phyloP scores from a whole-genome alignment of 1,140 invertebrate species.

The Drosophila lowei region DNA sequence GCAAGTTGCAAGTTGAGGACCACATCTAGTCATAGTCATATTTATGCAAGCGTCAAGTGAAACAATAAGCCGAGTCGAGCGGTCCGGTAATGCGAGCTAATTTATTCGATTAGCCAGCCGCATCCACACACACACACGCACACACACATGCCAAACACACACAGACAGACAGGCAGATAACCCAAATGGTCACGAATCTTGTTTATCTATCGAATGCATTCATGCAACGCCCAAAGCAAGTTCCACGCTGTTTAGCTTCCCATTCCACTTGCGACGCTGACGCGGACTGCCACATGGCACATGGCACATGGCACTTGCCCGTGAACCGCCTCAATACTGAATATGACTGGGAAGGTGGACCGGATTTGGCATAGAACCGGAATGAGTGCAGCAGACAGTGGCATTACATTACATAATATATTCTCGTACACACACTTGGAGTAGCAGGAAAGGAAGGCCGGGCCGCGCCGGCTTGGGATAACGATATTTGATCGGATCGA shows the following conservation, averaged over 20 bases:
- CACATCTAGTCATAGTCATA: slow-evolving; percentile 10
- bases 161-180: neutral
- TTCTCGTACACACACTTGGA: too few species aligned
- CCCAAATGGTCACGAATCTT: slow-evolving; percentile 42
- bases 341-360: slow-evolving; percentile 32
- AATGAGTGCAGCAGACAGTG: too few species aligned
- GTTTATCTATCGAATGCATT: slow-evolving; percentile 46
- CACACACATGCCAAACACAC: too few species aligned
- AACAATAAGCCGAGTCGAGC: slow-evolving; percentile 46
- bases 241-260: slow-evolving; percentile 19
- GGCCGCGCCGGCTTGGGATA: neutral
- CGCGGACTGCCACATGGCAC: slow-evolving; percentile 13
- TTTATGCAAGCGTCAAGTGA: slow-evolving; percentile 21
- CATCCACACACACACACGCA: slow-evolving; percentile 18
- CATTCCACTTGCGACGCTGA: too few species aligned
- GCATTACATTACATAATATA: too few species aligned
- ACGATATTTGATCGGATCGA: neutral
- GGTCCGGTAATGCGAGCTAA: slow-evolving; percentile 54
- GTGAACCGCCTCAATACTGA: too few species aligned
- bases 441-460: slow-evolving; percentile 25
- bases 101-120: slow-evolving; percentile 71
- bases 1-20: neutral
- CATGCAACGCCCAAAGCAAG: slow-evolving; percentile 38
- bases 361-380: neutral
- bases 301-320: neutral